Base-by-base conservation (phyloP, 2,888 invertebrate species). In the Lacanobia wlatinum region DNA sequence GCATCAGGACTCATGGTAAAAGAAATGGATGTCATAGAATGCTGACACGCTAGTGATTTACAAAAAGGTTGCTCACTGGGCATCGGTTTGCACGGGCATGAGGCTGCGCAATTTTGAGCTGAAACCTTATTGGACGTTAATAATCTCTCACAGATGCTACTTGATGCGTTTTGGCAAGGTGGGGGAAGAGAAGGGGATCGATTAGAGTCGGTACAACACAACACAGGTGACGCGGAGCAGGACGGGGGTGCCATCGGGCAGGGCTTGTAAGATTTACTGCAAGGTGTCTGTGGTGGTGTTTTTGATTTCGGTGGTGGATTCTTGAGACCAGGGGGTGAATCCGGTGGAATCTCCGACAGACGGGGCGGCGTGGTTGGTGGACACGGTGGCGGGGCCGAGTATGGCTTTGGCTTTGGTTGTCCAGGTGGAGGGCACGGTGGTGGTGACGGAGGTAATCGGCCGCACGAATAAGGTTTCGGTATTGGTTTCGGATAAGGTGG, bases 31-130 rank as follows among this genome's bases (percentile, higher is more conserved):
- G 78, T 23, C 28, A 48, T 16, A 18, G 73, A 59, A 5, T 70
- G 73, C 46, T 78, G 82, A 38, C 76, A 71, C 48, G 73, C 60
- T 61, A 77, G 55, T 23, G 76, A 65, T 63, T 3, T 77, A 66
- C 69, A 67, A 58, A 52, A 69, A 48, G 73, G 34, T 61, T 21
- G 18, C 43, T 70, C 38, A 38, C 73, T 64, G 28, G 63, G 56
- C 5, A 21, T 38, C 28, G 73, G 58, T 8, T 61, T 60, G 18
- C 63, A 21, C 40, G 73, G 65, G 6, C 72, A 55, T 50, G 84
- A 63, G n/a, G 6, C 55, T 28, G 60, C 40, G 38, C 76, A 73
- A 0, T 34, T 12, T 53, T 38, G 14, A 0, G 76, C 28, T 43
- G 28, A 12, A 38, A 64, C 66, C n/a, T 28, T 77, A 40, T 55